Evolutionary conservation across 2,888 invertebrate species (phyloP), one percentile per base, ranked within the genome.

Genomic region (Carpatolechia fugitivella): DNA sequence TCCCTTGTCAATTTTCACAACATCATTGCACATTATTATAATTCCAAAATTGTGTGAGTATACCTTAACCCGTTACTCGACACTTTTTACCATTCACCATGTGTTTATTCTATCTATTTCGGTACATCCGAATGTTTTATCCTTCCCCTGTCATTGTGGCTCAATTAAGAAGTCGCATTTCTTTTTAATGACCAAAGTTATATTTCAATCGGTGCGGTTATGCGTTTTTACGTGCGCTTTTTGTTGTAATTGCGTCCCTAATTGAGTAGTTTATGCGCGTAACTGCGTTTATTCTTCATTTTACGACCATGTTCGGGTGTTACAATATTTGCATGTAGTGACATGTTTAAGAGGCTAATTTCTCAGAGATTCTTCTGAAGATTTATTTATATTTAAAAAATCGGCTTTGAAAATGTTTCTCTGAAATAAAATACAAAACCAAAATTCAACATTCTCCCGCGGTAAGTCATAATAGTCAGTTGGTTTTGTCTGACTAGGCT

Each of bases 31-130:
- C n/a, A n/a, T n/a, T n/a, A n/a, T n/a, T n/a, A 24, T 4, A 24
- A 6, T 24, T 24, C 24, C 3, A 24, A 24, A 24, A 6, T 24
- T 35, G 57, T 76, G 57, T 74, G 64, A 55, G 54, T 29, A 20
- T 33, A 52, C 63, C 65, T 56, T 55, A 61, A 72, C 72, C 73
- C 74, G 79, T 80, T 76, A 29, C 31, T 41, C 58, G 72, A 75
- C 60, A 70, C 68, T 68, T 80, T 84, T 82, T 86, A 76, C 74
- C 76, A 72, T 68, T 68, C 63, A 69, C 75, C 88, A 88, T 82
- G 72, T 89, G 88, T 85, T 84, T 86, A 76, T 86, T 78, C 69
- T 56, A 52, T 79, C 86, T 89, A 89, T 89, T 88, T 84, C 56
- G 36, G 80, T 72, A 71, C 70, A 75, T 82, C 83, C 79, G 78